A percentile compares a stretch with the other conserved stretches of the same genome.
phyloP scores from a whole-genome alignment of 2,888 invertebrate species.

The Amphipyra berbera region DNA sequence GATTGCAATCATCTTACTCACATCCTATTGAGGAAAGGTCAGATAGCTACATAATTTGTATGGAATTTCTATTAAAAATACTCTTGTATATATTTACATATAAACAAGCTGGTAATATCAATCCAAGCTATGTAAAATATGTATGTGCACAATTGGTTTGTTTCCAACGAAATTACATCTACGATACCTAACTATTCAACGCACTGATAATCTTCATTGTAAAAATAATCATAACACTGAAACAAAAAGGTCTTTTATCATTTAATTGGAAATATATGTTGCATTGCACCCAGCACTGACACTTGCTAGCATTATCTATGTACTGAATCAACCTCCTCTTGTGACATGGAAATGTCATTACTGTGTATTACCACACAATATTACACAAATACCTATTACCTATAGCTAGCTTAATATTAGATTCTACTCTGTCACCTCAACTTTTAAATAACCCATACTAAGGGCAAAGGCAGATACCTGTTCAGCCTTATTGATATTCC shows the following conservation, averaged over 20 bases:
- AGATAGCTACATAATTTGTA: too few species aligned
- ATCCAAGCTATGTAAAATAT: neutral
- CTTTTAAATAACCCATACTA: too few species aligned
- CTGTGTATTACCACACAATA: constrained; percentile 1
- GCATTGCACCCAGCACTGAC: constrained; percentile 52
- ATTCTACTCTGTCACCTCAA: too few species aligned
- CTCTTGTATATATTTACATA: too few species aligned
- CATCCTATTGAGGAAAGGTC: too few species aligned
- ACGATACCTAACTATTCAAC: neutral
- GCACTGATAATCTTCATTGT: neutral
- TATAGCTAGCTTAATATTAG: too few species aligned
- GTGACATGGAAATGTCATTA: constrained; percentile 14
- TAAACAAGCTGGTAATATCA: too few species aligned
- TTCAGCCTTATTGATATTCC: too few species aligned
- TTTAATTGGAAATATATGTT: constrained; percentile 43
- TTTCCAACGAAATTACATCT: neutral
- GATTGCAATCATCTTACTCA: too few species aligned
- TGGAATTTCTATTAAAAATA: too few species aligned
- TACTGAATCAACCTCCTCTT: constrained; percentile 2
- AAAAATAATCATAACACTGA: constrained; percentile 2
- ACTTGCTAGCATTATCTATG: constrained; percentile 32
- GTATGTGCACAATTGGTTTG: neutral
- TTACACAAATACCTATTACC: too few species aligned
- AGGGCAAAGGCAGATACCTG: too few species aligned
- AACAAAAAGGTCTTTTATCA: constrained; percentile 48